Evolutionary conservation across 2,888 invertebrate genomes (phyloP), one percentile per base, ranked within the genome.

Genomic region (Augiades crinisus): DNA sequence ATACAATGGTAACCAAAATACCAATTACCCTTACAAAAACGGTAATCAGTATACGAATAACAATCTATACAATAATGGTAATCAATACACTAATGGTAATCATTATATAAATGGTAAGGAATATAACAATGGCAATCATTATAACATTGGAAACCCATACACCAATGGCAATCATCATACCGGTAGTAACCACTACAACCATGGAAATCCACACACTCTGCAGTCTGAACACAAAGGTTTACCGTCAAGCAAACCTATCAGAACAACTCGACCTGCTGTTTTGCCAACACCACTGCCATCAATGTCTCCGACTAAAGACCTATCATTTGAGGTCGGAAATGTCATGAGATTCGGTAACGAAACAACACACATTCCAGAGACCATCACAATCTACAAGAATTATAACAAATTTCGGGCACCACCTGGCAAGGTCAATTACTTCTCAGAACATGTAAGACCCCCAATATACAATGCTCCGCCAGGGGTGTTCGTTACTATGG

Each of bases 401-500:
- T 68, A 76, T 38, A 68, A 61, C 17, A 79, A 73, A 59, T 49
- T 56, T 19, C 62, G 63, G 49, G 65, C 72, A 27, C 54, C 68
- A 5, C 68, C 75, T 22, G 62, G 68, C 37, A 87, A 82, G 65
- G 59, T 74, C 1, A 81, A 68, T 54, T 81, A 84, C 54, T 74
- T 79, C 53, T 64, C 75, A 2, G 86, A 87, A 7, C 78, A 80
- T 38, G 71, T 87, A 30, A 72, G 89, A 53, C 85, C 87, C 2
- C 88, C 88, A 3, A 71, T 89, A 7, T 88, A 81, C 56, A 88
- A 81, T 59, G 85, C 89, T 7, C 89, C 88, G 0, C 89, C 88
- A 0, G 89, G 89, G 21, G 81, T 89, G 2, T 88, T 89, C 51
- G 80, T 80, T 6, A 83, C 84, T 3, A 83, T 85, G 85, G 88